phyloP scores from a whole-genome alignment of 2,113 vertebrate genomes.

The Nesospiza acunhae region DNA sequence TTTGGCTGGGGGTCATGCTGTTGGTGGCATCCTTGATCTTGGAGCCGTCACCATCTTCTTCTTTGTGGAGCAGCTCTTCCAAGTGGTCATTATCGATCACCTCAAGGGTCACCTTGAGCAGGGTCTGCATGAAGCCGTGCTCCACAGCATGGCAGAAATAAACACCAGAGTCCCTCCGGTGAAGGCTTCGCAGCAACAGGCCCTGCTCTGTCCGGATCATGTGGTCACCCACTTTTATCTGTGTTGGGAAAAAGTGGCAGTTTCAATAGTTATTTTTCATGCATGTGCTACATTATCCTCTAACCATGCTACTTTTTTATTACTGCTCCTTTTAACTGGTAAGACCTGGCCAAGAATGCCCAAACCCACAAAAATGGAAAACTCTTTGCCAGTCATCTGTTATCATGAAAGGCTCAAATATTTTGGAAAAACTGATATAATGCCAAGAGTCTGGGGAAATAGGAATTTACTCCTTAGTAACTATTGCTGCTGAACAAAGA shows the following conservation, averaged over 20 bases:
- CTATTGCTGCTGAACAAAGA: neutral
- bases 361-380: neutral
- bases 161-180: conserved; percentile 85
- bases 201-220: conserved; percentile 91
- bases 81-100: conserved; percentile 91
- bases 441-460: neutral
- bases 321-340: neutral
- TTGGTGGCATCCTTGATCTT: conserved; percentile 75
- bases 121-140: conserved; percentile 94
- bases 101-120: conserved; percentile 91
- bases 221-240: conserved; percentile 88
- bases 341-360: neutral
- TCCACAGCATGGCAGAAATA: conserved; percentile 95
- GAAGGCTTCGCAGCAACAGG: conserved; percentile 87
- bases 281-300: too few relatives aligned
- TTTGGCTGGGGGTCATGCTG: conserved; percentile 83
- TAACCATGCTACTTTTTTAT: neutral
- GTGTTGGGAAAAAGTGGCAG: neutral
- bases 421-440: neutral
- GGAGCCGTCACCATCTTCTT: conserved; percentile 75
- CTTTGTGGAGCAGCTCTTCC: conserved; percentile 88
- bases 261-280: neutral
- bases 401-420: neutral
- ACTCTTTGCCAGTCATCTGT: neutral
- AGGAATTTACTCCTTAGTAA: neutral